Conservation (phyloP, 1,140 invertebrate genomes). For the Melitaea cinxia region DNA sequence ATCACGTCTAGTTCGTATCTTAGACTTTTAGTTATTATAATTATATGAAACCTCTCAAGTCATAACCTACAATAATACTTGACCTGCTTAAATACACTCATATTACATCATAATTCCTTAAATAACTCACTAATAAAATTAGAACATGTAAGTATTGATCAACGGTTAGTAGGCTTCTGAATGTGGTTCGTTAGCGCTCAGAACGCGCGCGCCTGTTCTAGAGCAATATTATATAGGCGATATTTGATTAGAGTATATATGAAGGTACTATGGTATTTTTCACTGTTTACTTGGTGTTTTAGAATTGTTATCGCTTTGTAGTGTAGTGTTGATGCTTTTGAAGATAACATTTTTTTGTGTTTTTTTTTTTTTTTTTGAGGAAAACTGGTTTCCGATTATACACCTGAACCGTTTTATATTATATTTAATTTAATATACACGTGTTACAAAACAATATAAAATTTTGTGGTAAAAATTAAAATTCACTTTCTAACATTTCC, state of each 20-base stretch:
- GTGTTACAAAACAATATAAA: too few relatives aligned
- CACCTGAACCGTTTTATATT: too few relatives aligned
- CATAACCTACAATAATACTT: background rate
- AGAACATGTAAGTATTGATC: constrained; percentile 54
- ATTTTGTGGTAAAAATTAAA: too few relatives aligned
- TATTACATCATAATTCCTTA: constrained; percentile 4
- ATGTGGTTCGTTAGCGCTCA: constrained; percentile 67
- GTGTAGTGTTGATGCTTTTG: background rate
- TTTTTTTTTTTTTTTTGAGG: too few relatives aligned
- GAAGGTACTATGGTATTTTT: constrained; percentile 41
- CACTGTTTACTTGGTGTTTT: constrained; percentile 12
- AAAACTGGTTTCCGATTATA: too few relatives aligned
- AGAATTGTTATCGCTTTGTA: constrained; percentile 2
- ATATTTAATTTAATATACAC: too few relatives aligned
- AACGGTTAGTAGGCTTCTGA: constrained; percentile 68
- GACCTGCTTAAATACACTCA: background rate
- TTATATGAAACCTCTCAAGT: background rate
- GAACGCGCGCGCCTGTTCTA: constrained; percentile 39
- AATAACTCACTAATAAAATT: constrained; percentile 18
- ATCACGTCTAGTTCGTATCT: too few relatives aligned
- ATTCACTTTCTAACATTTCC: too few relatives aligned
- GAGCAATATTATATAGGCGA: constrained; percentile 66
- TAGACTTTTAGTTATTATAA: too few relatives aligned
- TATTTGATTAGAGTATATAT: constrained; percentile 57
- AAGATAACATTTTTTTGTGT: too few relatives aligned